Evolutionary conservation across 1,140 invertebrate genomes (phyloP).

Genomic region (Drosophila ogumai): DNA sequence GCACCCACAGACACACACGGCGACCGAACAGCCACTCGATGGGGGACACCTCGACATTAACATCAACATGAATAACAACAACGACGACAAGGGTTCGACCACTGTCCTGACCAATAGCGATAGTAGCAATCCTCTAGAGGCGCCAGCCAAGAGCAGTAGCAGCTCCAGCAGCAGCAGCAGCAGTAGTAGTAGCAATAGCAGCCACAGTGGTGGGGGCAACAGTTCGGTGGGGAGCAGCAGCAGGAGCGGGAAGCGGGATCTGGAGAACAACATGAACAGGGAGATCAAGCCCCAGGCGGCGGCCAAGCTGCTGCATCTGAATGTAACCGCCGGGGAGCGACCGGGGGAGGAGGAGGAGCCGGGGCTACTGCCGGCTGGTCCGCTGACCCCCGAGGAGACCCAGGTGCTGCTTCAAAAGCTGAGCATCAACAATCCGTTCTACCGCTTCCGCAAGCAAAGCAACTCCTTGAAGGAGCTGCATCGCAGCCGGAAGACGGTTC

Average conservation of each 20-base stretch:
- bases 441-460: conserved; percentile 81
- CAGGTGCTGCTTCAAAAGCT: conserved; percentile 72
- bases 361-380: conserved; percentile 10
- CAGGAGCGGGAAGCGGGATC: conserved; percentile 43
- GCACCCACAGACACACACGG: conserved; percentile 34
- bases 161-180: conserved; percentile 15
- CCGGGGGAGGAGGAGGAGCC: conserved; percentile 6
- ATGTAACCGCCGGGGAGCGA: conserved; percentile 50
- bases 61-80: conserved; percentile 59
- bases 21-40: conserved; percentile 48
- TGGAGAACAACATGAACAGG: conserved; percentile 73
- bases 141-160: conserved; percentile 21
- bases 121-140: conserved; percentile 54
- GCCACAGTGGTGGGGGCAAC: conserved; percentile 33
- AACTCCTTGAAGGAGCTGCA: conserved; percentile 74
- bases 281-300: conserved; percentile 50
- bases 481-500: conserved; percentile 14
- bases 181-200: conserved; percentile 30
- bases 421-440: conserved; percentile 83
- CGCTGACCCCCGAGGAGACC: conserved; percentile 56
- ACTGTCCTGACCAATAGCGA: conserved; percentile 69
- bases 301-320: conserved; percentile 59
- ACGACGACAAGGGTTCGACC: conserved; percentile 39
- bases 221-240: conserved; percentile 60
- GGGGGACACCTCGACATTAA: conserved; percentile 50